Conservation (phyloP, 1,140 invertebrate species). For the Nixonia krombeini region DNA sequence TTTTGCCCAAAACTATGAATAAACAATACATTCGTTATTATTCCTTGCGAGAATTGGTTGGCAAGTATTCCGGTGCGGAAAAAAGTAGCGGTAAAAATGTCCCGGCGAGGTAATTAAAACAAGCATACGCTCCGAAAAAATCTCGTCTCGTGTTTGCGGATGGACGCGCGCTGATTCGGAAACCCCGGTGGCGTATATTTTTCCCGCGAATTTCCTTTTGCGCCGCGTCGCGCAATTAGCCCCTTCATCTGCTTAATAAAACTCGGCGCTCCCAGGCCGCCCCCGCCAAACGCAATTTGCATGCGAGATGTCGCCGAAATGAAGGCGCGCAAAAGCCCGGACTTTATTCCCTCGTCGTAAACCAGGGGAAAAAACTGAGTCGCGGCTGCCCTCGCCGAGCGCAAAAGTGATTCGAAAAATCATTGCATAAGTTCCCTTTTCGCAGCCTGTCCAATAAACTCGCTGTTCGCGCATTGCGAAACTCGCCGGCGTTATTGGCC, state of each 20-base stretch:
- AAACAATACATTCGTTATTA: too few species aligned
- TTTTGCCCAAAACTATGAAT: too few species aligned
- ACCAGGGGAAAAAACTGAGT: too few species aligned
- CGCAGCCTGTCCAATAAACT: slow-evolving; percentile 29
- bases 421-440: slow-evolving; percentile 24
- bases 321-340: too few species aligned
- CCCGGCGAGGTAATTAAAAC: slow-evolving; percentile 11
- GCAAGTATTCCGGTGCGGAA: not conserved
- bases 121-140: slow-evolving; percentile 7
- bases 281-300: too few species aligned
- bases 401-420: slow-evolving; percentile 32
- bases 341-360: too few species aligned
- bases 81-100: not conserved
- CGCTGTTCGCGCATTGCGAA: slow-evolving; percentile 36
- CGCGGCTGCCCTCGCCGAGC: too few species aligned
- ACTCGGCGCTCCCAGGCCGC: too few species aligned
- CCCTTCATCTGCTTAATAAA: not conserved
- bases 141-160: not conserved
- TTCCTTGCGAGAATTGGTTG: too few species aligned
- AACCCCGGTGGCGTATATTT: not conserved
- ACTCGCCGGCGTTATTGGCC: slow-evolving; percentile 28
- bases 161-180: too few species aligned
- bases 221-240: not conserved
- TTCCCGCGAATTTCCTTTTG: not conserved
- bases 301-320: too few species aligned